Evolutionary conservation across 2,797 vertebrate species (phyloP).

Genomic region (Prunella strophiata): DNA sequence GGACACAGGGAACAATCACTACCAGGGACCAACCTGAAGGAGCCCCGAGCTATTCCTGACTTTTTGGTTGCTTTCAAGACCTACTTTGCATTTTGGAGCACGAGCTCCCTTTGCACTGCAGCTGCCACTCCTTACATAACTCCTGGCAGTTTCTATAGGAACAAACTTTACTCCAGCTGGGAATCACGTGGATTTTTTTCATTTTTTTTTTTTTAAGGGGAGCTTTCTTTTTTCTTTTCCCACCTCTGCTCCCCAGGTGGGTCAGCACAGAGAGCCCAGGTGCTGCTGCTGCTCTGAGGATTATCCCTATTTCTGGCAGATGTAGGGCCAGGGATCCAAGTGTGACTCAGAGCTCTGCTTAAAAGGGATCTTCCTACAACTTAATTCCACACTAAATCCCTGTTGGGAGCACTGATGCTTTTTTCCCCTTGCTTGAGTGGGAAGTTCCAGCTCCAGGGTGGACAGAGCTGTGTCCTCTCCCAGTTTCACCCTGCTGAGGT

Average conservation of each 20-base stretch:
- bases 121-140: constrained; percentile 3
- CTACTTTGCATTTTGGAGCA: background rate
- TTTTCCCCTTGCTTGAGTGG: background rate
- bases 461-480: background rate
- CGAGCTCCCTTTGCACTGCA: background rate
- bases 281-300: background rate
- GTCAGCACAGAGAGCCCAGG: background rate
- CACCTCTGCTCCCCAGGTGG: background rate
- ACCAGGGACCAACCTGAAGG: background rate
- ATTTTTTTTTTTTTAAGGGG: background rate
- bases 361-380: background rate
- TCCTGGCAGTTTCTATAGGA: constrained; percentile 51
- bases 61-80: background rate
- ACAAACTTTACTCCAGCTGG: constrained; percentile 11
- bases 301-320: background rate
- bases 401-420: background rate
- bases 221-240: background rate
- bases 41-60: background rate
- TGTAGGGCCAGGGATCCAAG: background rate
- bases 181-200: background rate
- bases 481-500: background rate
- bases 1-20: background rate
- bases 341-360: constrained; percentile 10
- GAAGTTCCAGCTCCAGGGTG: background rate
- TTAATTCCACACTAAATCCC: background rate